phyloP scores from a whole-genome alignment of 2,797 vertebrate species.

The Rhinoraja longicauda region DNA sequence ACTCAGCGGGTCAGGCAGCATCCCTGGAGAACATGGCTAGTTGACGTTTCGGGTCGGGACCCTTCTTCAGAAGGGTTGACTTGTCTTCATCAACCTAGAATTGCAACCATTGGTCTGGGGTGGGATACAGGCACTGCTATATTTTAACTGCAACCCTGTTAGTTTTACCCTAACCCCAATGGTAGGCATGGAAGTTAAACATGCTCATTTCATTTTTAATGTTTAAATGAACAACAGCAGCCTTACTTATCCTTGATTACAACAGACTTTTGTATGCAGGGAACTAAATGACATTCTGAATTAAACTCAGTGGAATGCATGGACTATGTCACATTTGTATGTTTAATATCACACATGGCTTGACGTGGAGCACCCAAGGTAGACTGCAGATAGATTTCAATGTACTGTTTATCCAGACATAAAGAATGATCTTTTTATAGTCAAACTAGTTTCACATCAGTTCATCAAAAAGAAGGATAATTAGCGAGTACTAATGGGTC shows the following conservation, averaged over 20 bases:
- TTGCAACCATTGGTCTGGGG: background rate
- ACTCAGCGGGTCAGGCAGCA: no score
- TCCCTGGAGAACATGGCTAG: no score
- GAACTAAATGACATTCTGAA: constrained; percentile 74
- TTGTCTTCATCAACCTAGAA: background rate
- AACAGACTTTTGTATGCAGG: constrained; percentile 70
- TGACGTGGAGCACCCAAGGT: constrained; percentile 61
- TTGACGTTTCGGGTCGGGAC: no score
- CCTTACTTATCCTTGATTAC: constrained; percentile 63
- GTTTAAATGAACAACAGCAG: background rate
- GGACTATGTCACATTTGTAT: constrained; percentile 82
- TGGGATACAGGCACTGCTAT: background rate
- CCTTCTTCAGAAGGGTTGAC: no score
- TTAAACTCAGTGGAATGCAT: constrained; percentile 80
- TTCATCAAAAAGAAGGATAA: constrained; percentile 69
- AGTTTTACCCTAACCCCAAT: background rate
- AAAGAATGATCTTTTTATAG: constrained; percentile 73
- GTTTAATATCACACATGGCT: constrained; percentile 73
- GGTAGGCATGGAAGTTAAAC: background rate
- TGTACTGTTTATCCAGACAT: constrained; percentile 66
- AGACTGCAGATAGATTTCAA: constrained; percentile 58
- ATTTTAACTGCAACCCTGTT: background rate
- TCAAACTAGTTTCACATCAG: constrained; percentile 71
- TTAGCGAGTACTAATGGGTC: constrained; percentile 16
- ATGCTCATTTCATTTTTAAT: background rate